phyloP scores from a whole-genome alignment of 2,113 vertebrate species.

The Myiagra hebetior region DNA sequence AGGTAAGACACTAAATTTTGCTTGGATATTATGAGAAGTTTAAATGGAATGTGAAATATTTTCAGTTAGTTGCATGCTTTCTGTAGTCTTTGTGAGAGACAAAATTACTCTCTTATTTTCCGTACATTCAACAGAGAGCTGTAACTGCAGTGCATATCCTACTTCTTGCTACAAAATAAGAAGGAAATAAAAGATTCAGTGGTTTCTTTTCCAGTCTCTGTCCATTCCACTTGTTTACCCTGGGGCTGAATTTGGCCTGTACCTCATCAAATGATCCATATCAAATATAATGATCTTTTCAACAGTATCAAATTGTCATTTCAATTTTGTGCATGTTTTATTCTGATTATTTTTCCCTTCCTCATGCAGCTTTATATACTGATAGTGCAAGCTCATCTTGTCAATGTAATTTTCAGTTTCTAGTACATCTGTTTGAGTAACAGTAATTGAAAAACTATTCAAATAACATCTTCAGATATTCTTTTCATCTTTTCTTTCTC shows the following conservation, averaged over 20 bases:
- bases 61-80: not conserved
- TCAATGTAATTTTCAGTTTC: slow-evolving; percentile 1
- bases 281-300: slow-evolving; percentile 7
- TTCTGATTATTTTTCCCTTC: not conserved
- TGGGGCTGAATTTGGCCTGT: not conserved
- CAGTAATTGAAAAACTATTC: not conserved
- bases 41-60: not conserved
- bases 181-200: not conserved
- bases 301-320: not conserved
- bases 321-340: not conserved
- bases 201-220: not conserved
- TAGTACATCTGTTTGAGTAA: not conserved
- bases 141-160: not conserved
- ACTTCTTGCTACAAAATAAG: not conserved
- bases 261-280: slow-evolving; percentile 20
- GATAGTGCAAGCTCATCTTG: not conserved
- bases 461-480: not conserved
- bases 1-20: not conserved
- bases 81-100: not conserved
- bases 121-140: not conserved
- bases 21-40: not conserved
- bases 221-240: not conserved
- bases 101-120: not conserved
- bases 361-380: not conserved
- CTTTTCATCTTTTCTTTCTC: not conserved